Percentiles rank a stretch among this genome's conserved stretches.
phyloP scores from a whole-genome alignment of 2,888 invertebrate species.

The Morinoia aosen region DNA sequence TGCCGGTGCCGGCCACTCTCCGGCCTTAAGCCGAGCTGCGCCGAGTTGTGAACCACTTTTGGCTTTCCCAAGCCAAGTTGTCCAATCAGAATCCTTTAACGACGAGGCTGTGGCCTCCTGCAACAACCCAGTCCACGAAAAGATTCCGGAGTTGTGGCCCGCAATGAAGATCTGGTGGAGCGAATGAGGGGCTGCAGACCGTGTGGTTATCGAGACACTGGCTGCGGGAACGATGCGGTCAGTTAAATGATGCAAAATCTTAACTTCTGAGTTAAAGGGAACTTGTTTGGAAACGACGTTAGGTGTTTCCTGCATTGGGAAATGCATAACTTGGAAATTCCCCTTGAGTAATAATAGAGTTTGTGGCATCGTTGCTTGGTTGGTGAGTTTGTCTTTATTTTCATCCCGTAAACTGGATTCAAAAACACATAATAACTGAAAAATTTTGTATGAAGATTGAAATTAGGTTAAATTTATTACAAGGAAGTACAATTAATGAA shows the following conservation, averaged over 20 bases:
- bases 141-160: neutral
- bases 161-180: neutral
- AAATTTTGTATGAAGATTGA: too few species aligned
- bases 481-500: too few species aligned
- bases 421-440: too few species aligned
- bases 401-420: too few species aligned
- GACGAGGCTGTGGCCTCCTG: neutral
- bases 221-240: neutral
- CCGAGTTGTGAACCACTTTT: neutral
- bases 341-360: too few species aligned
- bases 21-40: neutral
- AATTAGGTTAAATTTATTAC: too few species aligned
- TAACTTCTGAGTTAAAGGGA: too few species aligned
- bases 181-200: neutral
- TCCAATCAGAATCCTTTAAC: conserved; percentile 41
- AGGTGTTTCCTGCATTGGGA: too few species aligned
- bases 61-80: conserved; percentile 28
- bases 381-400: too few species aligned
- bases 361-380: too few species aligned
- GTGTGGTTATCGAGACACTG: neutral
- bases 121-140: neutral
- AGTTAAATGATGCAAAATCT: neutral
- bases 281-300: too few species aligned
- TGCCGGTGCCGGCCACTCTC: neutral
- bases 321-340: too few species aligned